Conservation (phyloP, 1,140 invertebrate species). For the Cyclargus thomasi region DNA sequence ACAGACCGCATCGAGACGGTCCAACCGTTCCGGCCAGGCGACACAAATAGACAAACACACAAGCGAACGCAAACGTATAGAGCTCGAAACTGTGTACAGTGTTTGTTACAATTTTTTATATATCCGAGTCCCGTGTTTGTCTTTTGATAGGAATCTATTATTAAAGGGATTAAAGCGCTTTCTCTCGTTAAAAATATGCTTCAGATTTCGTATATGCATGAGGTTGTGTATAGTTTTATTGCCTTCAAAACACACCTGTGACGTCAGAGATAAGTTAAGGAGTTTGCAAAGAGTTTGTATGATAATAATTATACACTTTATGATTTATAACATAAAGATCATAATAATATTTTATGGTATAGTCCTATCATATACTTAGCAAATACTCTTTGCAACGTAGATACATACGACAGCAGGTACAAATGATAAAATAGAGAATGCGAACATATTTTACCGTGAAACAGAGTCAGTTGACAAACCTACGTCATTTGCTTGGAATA, state of each 20-base stretch:
- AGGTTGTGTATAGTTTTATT: background rate
- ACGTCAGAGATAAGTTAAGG: background rate
- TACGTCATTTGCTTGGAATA: no score
- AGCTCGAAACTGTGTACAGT: background rate
- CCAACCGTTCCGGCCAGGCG: background rate
- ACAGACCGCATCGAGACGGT: conserved; percentile 4
- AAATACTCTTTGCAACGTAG: no score
- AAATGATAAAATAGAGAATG: no score
- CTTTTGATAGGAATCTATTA: background rate
- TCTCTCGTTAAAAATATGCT: conserved; percentile 6
- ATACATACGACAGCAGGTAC: no score
- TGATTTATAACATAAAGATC: no score
- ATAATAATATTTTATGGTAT: no score
- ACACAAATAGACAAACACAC: background rate
- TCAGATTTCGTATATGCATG: background rate
- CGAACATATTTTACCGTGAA: no score
- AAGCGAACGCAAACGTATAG: background rate
- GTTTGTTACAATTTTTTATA: background rate
- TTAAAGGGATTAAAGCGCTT: background rate
- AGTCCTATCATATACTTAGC: no score
- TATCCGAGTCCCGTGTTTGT: background rate
- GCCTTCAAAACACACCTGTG: background rate
- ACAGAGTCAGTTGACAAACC: no score
- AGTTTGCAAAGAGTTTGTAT: no score
- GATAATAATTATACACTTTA: no score